Evolutionary conservation across 2,113 vertebrate species (phyloP), one percentile per base, ranked within the genome.

Genomic region (Tamias sibiricus): DNA sequence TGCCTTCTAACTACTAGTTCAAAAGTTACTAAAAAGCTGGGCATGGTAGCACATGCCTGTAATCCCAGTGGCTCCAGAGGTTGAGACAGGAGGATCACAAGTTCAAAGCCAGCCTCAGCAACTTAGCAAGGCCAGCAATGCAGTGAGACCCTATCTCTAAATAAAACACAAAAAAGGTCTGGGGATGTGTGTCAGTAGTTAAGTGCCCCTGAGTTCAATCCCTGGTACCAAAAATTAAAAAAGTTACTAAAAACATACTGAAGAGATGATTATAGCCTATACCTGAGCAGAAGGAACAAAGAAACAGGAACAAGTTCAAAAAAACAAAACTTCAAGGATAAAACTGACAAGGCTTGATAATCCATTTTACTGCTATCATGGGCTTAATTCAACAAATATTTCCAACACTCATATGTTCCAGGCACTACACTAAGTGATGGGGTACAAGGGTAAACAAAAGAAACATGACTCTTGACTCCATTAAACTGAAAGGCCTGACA

Each of bases 241-340:
- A 76, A 28, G 30, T 62, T 84, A 91, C 59, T 80, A 72, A 91
- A 91, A 76, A 16, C 40, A 28, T 79, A 66, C 17, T 59, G 42
- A 92, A 93, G 71, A 86, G 16, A 86, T 62, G 26, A 69, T 64
- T 82, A 77, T 35, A 32, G 26, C 69, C 62, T 84, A 95, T 93
- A 93, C 7, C 42, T 82, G 54, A 85, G 28, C 37, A 76, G 16
- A 83, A 28, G 57, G 19, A 71, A 79, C 17, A 87, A 28, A 96
- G 74, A 92, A 69, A 71, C 42, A 94, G 49, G 96, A 90, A 90
- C 26, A 90, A 90, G 83, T 79, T 42, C 59, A 37, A 59, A 75
- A 84, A 91, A 76, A 83, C 54, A 54, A 30, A 52, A 69, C 79
- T 75, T 80, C 24, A 85, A 35, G 35, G 40, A 62, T 52, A 81